Base-by-base conservation (phyloP, 2,797 vertebrate species). In the Valencia hispanica region DNA sequence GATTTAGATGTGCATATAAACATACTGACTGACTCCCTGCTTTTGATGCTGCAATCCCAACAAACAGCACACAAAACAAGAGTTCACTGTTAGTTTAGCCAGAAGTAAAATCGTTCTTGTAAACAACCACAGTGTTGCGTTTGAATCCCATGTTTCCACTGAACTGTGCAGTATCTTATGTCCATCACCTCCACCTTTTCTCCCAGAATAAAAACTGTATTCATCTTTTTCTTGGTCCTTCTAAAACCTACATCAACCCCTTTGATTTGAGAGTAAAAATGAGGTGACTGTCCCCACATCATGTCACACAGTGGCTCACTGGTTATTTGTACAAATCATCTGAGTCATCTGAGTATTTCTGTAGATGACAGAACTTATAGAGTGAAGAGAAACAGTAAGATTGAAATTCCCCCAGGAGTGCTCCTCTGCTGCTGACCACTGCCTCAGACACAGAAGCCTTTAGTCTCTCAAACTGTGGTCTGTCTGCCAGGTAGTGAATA, bases 41-140 rank as follows among this genome's bases (percentile, higher is more conserved):
- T 59, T 73, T 57, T 59, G 39, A 73, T 73, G 10, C 71, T 59
- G 39, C 39, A 30, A n/a, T 39, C 53, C 39, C 53, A 73, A 22
- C 53, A 41, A 36, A 59, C 30, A 34, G 25, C 41, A 68, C 65
- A 41, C 36, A 68, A 68, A 68, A 6, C 39, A 43, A 22, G 5
- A 43, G 36, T 36, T 68, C 65, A 68, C 36, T n/a, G 65, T 68
- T 43, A n/a, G 65, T 10, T 68, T n/a, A 68, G 65, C 65, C 34
- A n/a, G 65, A 68, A 68, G 65, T 68, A 43, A 68, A 43, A 68
- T 43, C 5, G 10, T 17, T 43, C 12, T 17, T 3, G 65, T n/a
- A 68, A 41, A 68, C 39, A 68, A 43, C 22, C 39, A 3, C 65
- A 0, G 25, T n/a, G 39, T 68, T 7, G 12, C 15, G 11, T 68